A percentile compares a stretch with the other conserved stretches of the same genome.
These are phyloP conservation scores for Rhyacophila evoluta DNA, from an alignment of 2,888 invertebrate species.

Conservation along the genomic window DNA sequence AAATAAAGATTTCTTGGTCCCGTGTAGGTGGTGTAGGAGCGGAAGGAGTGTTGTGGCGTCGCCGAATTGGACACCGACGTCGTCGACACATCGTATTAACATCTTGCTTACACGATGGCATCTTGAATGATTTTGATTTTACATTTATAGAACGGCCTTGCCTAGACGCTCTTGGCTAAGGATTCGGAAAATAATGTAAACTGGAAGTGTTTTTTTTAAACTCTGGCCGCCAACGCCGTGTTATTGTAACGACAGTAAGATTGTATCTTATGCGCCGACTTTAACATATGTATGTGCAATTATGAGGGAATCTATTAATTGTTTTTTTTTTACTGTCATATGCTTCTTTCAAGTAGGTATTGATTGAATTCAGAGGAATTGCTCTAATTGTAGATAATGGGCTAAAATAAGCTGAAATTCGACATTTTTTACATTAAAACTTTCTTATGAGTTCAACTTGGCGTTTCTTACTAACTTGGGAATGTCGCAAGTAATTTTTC, in stretches of 20 bases:
- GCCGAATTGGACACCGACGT: neutral
- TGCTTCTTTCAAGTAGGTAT: too few relatives aligned
- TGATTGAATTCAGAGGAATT: too few relatives aligned
- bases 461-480: too few relatives aligned
- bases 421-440: too few relatives aligned
- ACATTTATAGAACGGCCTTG: slow-evolving; percentile 15
- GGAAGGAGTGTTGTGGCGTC: neutral
- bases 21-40: neutral
- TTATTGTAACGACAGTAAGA: neutral
- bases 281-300: neutral
- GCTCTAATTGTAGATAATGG: too few relatives aligned
- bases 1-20: neutral
- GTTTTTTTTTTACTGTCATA: neutral
- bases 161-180: neutral
- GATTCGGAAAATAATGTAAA: slow-evolving; percentile 9
- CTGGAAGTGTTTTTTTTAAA: neutral
- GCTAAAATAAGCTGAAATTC: too few relatives aligned
- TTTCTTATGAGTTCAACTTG: too few relatives aligned
- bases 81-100: neutral
- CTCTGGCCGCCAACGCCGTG: neutral
- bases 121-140: slow-evolving; percentile 2
- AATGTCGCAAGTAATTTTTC: too few relatives aligned
- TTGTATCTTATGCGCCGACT: neutral
- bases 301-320: too few relatives aligned
- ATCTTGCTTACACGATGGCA: neutral